phyloP scores from a whole-genome alignment of 2,113 vertebrate genomes.

The Odobenus rosmarus region DNA sequence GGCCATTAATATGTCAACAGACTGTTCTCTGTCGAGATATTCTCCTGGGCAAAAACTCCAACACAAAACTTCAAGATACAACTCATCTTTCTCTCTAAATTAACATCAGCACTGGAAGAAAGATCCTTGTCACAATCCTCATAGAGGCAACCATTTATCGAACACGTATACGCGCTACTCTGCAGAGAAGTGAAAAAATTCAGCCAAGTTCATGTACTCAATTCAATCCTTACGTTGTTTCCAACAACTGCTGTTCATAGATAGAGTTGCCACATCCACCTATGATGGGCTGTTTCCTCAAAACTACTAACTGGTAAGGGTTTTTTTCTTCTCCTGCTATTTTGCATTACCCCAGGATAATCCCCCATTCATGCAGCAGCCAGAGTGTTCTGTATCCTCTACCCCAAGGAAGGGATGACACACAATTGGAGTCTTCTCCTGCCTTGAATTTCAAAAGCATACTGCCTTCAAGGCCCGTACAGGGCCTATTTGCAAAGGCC shows the following conservation, averaged over 20 bases:
- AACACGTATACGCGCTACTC: fast-evolving
- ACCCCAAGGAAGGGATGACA: not conserved
- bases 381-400: not conserved
- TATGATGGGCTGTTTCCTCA: not conserved
- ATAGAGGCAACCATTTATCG: fast-evolving
- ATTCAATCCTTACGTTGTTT: not conserved
- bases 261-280: fast-evolving
- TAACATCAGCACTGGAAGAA: not conserved
- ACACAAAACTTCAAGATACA: not conserved
- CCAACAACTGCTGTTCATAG: not conserved
- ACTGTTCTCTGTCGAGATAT: not conserved
- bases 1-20: constrained; percentile 64
- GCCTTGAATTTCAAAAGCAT: not conserved
- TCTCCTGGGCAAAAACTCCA: constrained; percentile 8
- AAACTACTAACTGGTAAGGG: not conserved
- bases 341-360: not conserved
- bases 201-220: not conserved
- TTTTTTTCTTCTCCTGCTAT: not conserved
- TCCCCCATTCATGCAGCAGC: not conserved
- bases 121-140: not conserved
- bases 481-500: not conserved
- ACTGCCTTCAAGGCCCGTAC: not conserved
- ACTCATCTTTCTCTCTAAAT: not conserved
- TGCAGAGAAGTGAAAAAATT: not conserved
- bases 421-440: fast-evolving